phyloP scores from a whole-genome alignment of 2,113 vertebrate species.

The Paratilapia polleni region DNA sequence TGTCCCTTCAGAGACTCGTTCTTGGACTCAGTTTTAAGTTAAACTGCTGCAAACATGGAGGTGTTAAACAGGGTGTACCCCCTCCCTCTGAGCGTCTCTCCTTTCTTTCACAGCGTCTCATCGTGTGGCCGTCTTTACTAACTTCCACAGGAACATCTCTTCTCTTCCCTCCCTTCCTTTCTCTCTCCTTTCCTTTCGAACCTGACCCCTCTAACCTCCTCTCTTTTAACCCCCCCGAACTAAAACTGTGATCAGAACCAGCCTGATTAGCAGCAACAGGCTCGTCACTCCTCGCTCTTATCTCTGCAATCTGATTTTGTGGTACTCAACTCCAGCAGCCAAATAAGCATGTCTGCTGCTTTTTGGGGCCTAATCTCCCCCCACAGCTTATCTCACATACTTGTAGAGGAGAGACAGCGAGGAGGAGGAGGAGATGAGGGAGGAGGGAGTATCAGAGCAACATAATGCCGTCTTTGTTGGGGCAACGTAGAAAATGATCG shows the following conservation, averaged over 20 bases:
- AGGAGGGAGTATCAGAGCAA: constrained; percentile 21
- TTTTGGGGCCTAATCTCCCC: constrained; percentile 14
- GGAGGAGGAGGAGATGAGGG: not conserved
- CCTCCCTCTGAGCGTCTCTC: too few relatives aligned
- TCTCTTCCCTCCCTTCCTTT: not conserved
- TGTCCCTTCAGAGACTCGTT: too few relatives aligned
- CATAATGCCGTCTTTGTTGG: constrained; percentile 60
- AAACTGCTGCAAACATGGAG: too few relatives aligned
- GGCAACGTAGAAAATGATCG: constrained; percentile 53
- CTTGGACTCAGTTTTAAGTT: too few relatives aligned
- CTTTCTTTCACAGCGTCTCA: too few relatives aligned
- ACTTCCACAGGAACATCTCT: too few relatives aligned
- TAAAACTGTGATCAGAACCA: not conserved
- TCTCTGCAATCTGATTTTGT: not conserved
- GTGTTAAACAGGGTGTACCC: too few relatives aligned
- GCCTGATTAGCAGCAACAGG: not conserved
- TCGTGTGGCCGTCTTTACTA: too few relatives aligned
- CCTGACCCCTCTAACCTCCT: not conserved
- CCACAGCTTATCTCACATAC: constrained; percentile 42
- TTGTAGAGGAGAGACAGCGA: constrained; percentile 16
- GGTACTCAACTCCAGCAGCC: constrained; percentile 6
- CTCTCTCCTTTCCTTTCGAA: not conserved
- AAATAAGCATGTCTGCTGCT: constrained; percentile 19
- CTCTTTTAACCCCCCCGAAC: not conserved
- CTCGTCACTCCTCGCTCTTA: not conserved